phyloP scores from a whole-genome alignment of 2,888 invertebrate genomes.

The Rosalia funebris region DNA sequence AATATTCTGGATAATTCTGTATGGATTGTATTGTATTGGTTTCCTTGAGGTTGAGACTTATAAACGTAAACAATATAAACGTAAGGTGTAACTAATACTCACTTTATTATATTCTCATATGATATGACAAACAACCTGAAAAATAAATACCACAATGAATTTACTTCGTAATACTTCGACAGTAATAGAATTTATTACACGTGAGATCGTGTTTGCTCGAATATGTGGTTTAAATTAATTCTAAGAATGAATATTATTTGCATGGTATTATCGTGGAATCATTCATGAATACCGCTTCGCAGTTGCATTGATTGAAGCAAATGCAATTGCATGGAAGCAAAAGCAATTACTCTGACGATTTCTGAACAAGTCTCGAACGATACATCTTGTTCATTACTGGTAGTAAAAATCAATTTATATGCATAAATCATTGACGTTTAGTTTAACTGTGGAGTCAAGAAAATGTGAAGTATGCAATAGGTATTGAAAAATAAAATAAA shows the following conservation, averaged over 20 bases:
- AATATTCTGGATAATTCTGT: no score
- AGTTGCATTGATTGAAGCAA: slow-evolving; percentile 21
- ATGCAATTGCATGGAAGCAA: not conserved
- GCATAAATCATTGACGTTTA: no score
- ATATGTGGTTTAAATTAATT: slow-evolving; percentile 30
- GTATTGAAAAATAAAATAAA: not conserved
- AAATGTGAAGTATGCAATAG: not conserved
- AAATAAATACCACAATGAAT: not conserved
- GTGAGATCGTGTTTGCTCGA: slow-evolving; percentile 27
- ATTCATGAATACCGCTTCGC: slow-evolving; percentile 8
- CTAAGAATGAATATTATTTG: slow-evolving; percentile 27
- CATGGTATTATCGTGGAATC: slow-evolving; percentile 16
- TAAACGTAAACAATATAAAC: no score
- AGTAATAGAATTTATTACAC: slow-evolving; percentile 22
- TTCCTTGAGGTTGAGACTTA: no score
- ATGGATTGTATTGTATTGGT: no score
- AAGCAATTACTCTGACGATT: slow-evolving; percentile 16
- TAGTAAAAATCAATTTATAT: not conserved
- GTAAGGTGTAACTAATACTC: no score
- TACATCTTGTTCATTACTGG: slow-evolving; percentile 6
- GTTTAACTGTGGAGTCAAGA: no score
- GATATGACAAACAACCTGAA: not conserved
- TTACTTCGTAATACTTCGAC: not conserved
- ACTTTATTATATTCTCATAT: no score
- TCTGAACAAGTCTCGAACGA: slow-evolving; percentile 13